Evolutionary conservation across 2,113 vertebrate species (phyloP), one percentile per base, ranked within the genome.

Genomic region (Chamaetylas fuelleborni): DNA sequence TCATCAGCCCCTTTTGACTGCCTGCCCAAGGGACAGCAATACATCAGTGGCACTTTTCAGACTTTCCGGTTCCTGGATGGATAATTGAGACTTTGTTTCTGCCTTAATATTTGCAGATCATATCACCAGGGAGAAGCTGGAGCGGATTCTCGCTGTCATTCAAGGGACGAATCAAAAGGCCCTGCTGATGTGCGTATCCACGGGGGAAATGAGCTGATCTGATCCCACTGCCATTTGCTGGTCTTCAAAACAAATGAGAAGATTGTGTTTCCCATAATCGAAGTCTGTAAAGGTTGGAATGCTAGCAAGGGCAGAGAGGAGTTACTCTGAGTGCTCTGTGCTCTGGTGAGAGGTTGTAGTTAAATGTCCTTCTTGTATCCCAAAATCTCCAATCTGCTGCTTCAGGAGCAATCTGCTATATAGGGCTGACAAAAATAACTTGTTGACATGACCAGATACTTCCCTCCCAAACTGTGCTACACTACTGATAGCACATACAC

Each of bases 131-230:
- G 99, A 99, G 88, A 99, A 98, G 88, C 95, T 99, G 92, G 99
- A 99, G 53, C 97, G 96, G 84, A 98, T 99, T 58, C 94, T 99
- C 4, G 98, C 99, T 7, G 96, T 99, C 96, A 98, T 99, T 96
- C 98, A 99, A 91, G 99, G 99, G 94, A 98, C 97, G 92, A 98
- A 99, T 95, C 99, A 99, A 82, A 99, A 99, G 96, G 98, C 99
- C 9, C 93, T 99, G 95, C 97, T 99, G 92, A 97, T 42, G 99
- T 99, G 97, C 2, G 98, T 97, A 65, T 73, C 82, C 45, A 25
- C 1, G 0, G 5, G 38, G 53, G 34, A 88, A 66, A 76, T 6
- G 54, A 85, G 54, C 57, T 85, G 76, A 47, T 36, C 38, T 23
- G 15, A 54, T 36, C 56, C 7, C 4, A 36, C 42, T 76, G 84